Percentiles rank a stretch among this genome's conserved stretches.
Evolutionary conservation across 2,797 vertebrate genomes (phyloP).

Genomic region (Pangasius mekongensis): DNA sequence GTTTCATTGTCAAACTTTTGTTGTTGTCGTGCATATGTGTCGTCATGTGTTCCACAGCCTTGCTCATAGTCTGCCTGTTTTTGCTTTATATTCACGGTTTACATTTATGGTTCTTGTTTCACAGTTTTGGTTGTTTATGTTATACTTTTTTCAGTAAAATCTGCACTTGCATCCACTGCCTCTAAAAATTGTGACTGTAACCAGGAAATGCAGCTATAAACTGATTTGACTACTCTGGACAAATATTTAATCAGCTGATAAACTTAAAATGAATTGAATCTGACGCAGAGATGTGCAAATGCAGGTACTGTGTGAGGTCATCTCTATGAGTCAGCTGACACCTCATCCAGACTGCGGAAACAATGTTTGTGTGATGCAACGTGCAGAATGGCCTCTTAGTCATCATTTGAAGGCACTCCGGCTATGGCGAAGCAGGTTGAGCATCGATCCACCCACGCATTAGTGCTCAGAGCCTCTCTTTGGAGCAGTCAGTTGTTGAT

Average conservation of each 20-base stretch:
- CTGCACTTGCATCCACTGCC: too few relatives aligned
- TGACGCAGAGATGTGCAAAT: not conserved
- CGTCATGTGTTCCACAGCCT: too few relatives aligned
- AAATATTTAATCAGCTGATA: not conserved
- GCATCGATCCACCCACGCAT: conserved; percentile 48
- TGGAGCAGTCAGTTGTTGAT: conserved; percentile 49
- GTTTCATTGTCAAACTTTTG: too few relatives aligned
- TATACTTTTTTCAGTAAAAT: too few relatives aligned
- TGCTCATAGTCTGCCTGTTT: too few relatives aligned
- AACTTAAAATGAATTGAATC: not conserved
- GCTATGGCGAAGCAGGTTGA: conserved; percentile 48
- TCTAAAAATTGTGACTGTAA: not conserved
- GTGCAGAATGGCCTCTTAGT: conserved; percentile 43
- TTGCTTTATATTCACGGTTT: too few relatives aligned
- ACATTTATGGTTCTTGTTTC: too few relatives aligned
- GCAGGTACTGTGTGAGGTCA: conserved; percentile 41
- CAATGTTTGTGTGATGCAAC: conserved; percentile 50
- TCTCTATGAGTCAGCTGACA: conserved; percentile 35
- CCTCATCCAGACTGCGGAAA: conserved; percentile 43
- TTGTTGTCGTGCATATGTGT: too few relatives aligned
- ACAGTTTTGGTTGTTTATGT: too few relatives aligned
- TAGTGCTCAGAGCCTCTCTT: conserved; percentile 45
- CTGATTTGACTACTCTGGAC: not conserved
- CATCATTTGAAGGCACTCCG: conserved; percentile 55
- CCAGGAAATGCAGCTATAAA: not conserved